Percentiles rank a stretch among this genome's conserved stretches.
Conservation (phyloP, 2,113 vertebrate genomes). For the Puffinus mauretanicus region DNA sequence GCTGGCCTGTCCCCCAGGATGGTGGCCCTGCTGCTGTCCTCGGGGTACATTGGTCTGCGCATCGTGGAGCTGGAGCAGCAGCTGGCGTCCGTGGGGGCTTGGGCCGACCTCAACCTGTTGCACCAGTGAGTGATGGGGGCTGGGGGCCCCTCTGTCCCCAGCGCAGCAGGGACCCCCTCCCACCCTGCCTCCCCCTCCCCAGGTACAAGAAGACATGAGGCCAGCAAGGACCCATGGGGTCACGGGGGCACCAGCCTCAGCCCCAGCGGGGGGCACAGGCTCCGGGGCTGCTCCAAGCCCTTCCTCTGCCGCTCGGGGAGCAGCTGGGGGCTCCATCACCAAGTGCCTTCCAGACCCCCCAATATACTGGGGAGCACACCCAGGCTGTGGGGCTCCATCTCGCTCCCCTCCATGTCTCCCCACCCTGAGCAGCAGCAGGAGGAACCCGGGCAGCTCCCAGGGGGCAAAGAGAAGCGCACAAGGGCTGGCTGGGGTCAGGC, state of each 20-base stretch:
- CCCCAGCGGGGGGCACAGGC: too few relatives aligned
- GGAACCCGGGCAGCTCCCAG: accelerated
- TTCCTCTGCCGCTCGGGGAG: accelerated
- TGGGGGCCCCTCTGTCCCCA: not conserved
- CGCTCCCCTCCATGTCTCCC: accelerated
- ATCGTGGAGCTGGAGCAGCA: constrained; percentile 84
- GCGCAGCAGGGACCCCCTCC: not conserved
- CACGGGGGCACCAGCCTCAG: not conserved
- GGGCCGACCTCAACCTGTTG: constrained; percentile 63
- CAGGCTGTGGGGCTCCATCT: not conserved
- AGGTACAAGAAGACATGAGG: not conserved
- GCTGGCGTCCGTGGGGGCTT: constrained; percentile 70
- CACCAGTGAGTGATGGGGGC: not conserved
- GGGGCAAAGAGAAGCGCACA: accelerated
- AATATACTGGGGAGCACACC: accelerated
- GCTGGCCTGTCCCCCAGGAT: constrained; percentile 64
- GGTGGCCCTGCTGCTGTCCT: constrained; percentile 82
- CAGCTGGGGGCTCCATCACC: not conserved
- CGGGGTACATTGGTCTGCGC: constrained; percentile 84
- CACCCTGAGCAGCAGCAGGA: not conserved
- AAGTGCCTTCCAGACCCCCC: not conserved
- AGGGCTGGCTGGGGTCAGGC: not conserved
- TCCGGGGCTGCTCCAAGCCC: not conserved
- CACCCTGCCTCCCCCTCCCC: accelerated
- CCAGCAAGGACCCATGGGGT: not conserved